Conservation (phyloP, 2,113 vertebrate genomes). For the Thinocorus orbignyianus region DNA sequence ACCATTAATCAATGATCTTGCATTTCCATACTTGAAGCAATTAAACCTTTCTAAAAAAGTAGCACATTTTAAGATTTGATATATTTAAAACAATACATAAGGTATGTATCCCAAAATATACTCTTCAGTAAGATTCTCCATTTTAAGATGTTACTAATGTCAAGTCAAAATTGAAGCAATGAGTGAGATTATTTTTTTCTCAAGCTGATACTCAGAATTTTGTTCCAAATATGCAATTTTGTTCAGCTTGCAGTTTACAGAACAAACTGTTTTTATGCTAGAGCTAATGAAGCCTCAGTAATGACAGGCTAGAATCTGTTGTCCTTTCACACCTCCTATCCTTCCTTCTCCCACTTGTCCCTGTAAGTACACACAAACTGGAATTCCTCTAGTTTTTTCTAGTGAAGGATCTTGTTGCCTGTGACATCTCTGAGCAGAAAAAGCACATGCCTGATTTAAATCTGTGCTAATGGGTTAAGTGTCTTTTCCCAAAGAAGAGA, state of each 20-base stretch:
- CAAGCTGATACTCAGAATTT: neutral
- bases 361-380: neutral
- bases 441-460: neutral
- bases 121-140: fast-evolving
- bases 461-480: neutral
- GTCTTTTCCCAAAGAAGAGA: neutral
- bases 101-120: neutral
- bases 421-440: neutral
- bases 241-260: constrained; percentile 13
- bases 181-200: neutral
- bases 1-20: neutral
- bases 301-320: neutral
- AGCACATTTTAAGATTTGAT: neutral
- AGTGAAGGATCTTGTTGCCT: neutral
- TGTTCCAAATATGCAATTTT: neutral
- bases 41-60: neutral
- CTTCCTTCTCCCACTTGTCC: neutral
- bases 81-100: neutral
- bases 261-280: constrained; percentile 10
- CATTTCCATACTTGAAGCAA: neutral
- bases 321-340: neutral
- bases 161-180: neutral
- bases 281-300: neutral
- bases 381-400: neutral
- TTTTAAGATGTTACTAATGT: neutral